These are phyloP conservation scores for Brachionus rubens DNA, from an alignment of 1,140 invertebrate genomes.

Conservation along the genomic window DNA sequence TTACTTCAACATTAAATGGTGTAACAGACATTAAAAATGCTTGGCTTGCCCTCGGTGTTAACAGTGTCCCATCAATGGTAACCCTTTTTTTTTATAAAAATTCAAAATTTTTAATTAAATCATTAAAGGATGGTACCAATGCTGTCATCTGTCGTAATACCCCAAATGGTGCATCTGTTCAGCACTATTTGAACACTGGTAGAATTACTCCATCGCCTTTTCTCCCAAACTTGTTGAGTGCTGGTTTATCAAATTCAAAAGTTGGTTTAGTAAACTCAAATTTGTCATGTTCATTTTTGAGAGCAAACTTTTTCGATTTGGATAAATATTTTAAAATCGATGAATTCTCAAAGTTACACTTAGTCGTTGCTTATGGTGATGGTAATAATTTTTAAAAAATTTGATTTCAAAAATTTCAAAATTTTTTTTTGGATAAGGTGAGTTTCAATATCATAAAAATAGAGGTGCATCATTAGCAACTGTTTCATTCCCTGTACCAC, in stretches of 20 bases:
- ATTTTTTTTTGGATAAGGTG: neutral
- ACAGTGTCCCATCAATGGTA: neutral
- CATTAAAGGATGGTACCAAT: neutral
- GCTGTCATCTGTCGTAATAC: neutral
- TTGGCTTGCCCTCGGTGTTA: neutral
- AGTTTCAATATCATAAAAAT: neutral
- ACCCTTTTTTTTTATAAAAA: neutral
- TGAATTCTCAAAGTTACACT: neutral
- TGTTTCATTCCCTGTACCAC: too few species aligned
- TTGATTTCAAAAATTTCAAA: neutral
- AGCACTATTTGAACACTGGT: neutral
- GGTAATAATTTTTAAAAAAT: neutral
- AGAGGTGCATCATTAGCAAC: neutral
- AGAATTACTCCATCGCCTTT: neutral
- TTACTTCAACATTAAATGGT: slow-evolving; percentile 1
- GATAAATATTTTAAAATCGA: neutral
- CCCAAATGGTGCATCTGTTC: neutral
- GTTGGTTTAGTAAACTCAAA: neutral
- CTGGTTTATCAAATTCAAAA: neutral
- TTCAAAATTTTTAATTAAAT: neutral
- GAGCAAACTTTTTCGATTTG: neutral
- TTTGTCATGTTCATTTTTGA: neutral
- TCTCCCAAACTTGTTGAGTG: neutral
- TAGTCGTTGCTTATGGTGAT: slow-evolving; percentile 1
- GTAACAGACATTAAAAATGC: neutral